Percentiles rank a stretch among this genome's conserved stretches.
Conservation (phyloP, 2,888 invertebrate species). For the Leucophenga montana region DNA sequence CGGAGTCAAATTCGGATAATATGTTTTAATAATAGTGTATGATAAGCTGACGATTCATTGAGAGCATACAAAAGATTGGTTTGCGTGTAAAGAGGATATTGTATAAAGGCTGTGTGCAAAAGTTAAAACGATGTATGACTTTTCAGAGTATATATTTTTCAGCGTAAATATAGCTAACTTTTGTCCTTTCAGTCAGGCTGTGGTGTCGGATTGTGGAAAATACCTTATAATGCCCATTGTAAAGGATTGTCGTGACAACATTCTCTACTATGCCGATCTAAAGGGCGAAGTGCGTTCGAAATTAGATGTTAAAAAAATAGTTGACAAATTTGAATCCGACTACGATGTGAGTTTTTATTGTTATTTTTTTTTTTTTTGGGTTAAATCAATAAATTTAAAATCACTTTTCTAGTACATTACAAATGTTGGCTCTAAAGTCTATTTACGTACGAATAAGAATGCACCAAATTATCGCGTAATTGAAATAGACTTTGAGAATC, state of each 20-base stretch:
- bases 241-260: conserved; percentile 93
- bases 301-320: conserved; percentile 84
- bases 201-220: conserved; percentile 92
- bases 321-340: conserved; percentile 93
- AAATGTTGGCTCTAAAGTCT: conserved; percentile 86
- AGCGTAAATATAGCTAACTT: not conserved
- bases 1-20: too few relatives aligned
- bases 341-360: conserved; percentile 81
- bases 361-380: not conserved
- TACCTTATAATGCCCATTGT: conserved; percentile 89
- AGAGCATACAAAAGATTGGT: too few relatives aligned
- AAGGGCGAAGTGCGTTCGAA: conserved; percentile 78
- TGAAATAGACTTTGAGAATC: conserved; percentile 84
- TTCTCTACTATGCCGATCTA: conserved; percentile 89
- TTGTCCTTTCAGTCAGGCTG: conserved; percentile 79
- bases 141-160: not conserved
- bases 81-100: too few relatives aligned
- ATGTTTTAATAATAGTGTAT: too few relatives aligned
- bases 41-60: too few relatives aligned
- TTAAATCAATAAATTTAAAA: not conserved
- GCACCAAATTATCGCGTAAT: conserved; percentile 94
- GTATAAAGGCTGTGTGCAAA: too few relatives aligned
- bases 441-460: conserved; percentile 93
- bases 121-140: conserved; percentile 17
- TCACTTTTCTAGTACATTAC: conserved; percentile 84